Conservation (phyloP, 2,113 vertebrate species). For the Heptranchias perlo region DNA sequence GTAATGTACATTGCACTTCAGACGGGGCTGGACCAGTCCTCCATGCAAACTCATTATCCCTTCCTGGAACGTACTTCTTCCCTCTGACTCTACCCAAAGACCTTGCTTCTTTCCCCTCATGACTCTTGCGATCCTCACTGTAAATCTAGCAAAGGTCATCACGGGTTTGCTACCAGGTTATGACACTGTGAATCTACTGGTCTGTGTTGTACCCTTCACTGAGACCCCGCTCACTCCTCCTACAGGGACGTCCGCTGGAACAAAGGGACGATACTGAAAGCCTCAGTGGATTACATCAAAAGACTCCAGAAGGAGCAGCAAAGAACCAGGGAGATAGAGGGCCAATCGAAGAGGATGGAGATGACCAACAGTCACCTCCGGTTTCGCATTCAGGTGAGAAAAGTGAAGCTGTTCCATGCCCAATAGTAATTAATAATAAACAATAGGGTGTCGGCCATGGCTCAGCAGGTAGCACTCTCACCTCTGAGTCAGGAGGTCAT, state of each 20-base stretch:
- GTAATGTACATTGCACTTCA: neutral
- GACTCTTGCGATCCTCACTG: too few relatives aligned
- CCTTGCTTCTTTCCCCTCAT: neutral
- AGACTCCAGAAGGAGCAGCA: constrained; percentile 95
- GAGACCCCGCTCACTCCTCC: neutral
- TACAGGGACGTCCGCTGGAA: constrained; percentile 95
- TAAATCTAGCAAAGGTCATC: too few relatives aligned
- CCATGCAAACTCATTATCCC: neutral
- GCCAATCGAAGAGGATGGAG: constrained; percentile 87
- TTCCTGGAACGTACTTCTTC: neutral
- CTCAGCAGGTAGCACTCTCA: neutral
- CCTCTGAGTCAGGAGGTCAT: neutral
- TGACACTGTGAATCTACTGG: neutral
- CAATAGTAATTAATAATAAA: neutral
- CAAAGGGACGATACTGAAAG: constrained; percentile 94
- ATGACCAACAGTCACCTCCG: constrained; percentile 87
- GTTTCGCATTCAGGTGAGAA: constrained; percentile 84
- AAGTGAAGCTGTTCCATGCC: neutral
- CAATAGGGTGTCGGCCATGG: neutral
- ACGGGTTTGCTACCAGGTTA: neutral
- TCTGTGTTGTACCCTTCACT: too few relatives aligned
- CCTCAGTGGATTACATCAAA: constrained; percentile 95
- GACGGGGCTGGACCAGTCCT: neutral
- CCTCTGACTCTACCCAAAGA: too few relatives aligned
- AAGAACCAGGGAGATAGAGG: constrained; percentile 85